Conservation (phyloP, 2,113 vertebrate genomes). For the Xenus cinereus region DNA sequence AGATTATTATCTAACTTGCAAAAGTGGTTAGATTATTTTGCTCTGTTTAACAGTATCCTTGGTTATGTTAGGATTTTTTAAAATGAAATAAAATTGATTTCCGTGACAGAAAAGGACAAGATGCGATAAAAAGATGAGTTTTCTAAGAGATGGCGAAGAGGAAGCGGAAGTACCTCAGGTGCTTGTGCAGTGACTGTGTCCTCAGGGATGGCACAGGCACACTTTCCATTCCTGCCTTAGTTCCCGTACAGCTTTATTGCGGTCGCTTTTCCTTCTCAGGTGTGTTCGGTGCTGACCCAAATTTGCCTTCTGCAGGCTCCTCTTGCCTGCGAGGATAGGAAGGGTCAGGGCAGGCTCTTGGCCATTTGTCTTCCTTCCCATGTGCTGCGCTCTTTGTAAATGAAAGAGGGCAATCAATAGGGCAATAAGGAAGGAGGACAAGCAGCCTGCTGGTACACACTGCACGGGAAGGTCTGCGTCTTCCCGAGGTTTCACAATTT, state of each 20-base stretch:
- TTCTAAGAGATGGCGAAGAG: background rate
- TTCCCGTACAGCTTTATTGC: background rate
- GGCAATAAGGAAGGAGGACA: slow-evolving; percentile 39
- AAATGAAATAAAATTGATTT: background rate
- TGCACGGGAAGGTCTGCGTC: background rate
- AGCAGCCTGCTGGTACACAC: background rate
- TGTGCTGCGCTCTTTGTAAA: slow-evolving; percentile 21
- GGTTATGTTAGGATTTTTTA: background rate
- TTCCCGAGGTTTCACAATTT: background rate
- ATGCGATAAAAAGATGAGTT: background rate
- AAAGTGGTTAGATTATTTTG: background rate
- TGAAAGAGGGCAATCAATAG: slow-evolving; percentile 54
- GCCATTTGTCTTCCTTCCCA: slow-evolving; percentile 25
- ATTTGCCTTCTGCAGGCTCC: background rate
- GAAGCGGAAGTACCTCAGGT: background rate
- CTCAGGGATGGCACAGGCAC: background rate
- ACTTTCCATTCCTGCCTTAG: background rate
- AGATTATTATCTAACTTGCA: background rate
- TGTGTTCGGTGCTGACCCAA: background rate
- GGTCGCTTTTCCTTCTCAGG: background rate
- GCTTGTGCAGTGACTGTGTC: no score
- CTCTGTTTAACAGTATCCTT: background rate
- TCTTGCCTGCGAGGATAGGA: background rate
- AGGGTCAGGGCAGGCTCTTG: background rate
- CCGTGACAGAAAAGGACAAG: background rate